Base-by-base conservation (phyloP, 2,888 invertebrate genomes). In the Aquatica leii region DNA sequence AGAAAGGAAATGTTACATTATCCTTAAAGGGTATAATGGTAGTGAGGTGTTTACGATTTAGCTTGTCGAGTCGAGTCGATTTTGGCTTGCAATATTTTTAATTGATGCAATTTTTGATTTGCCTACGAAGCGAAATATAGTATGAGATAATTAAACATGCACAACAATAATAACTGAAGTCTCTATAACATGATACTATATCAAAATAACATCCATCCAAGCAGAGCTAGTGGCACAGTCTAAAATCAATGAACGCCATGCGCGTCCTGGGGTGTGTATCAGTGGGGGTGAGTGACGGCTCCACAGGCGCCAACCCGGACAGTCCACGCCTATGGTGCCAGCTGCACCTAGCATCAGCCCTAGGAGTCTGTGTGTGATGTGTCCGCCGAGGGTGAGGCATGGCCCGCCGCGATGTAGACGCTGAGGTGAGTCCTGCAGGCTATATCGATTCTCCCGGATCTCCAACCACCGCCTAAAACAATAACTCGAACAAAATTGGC, bases 291-390 rank as follows among this genome's bases (percentile, higher is more conserved):
- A 71, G 65, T 65, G 71, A 68, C 70, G 68, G 73, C 67, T 71
- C 70, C 71, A 71, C 70, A 76, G 78, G 77, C 77, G 76, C 77
- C 78, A 76, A 78, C 80, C 81, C 80, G 80, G 80, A 79, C 81
- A 81, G 81, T 81, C 81, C 79, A 81, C 81, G 81, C 81, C 81
- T 81, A 80, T 80, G 80, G 80, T 79, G 76, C 78, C 78, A 78
- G 78, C 78, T 78, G 79, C 78, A 78, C 75, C 78, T 75, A 76
- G 77, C 76, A 73, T 63, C 74, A 76, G 72, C 77, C 73, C 79
- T 74, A 76, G 77, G 78, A 77, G 77, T 72, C 73, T 76, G 77
- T 75, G 77, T 77, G 78, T 76, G 76, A 76, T 76, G 77, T 77
- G 75, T 72, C 71, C 74, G 67, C 66, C 70, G 73, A 77, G 73